Conservation (phyloP, 1,140 invertebrate genomes). For the Brevipalpus yothersi region DNA sequence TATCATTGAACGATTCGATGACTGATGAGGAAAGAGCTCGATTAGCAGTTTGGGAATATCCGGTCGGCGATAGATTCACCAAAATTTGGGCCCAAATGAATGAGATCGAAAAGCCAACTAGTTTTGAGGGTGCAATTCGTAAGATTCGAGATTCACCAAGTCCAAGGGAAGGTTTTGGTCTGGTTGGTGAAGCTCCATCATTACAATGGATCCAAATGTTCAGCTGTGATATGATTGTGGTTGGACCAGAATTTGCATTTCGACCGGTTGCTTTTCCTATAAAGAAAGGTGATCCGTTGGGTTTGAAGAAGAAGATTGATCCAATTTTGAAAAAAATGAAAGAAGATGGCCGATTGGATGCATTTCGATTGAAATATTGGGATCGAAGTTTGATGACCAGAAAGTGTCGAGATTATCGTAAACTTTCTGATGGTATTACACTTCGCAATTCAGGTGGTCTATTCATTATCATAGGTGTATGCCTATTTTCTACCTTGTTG, state of each 20-base stretch:
- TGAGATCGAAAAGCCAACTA: slow-evolving; percentile 46
- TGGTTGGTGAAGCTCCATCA: slow-evolving; percentile 1
- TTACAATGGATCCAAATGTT: slow-evolving; percentile 59
- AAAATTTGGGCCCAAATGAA: slow-evolving; percentile 96
- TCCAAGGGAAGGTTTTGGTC: background rate
- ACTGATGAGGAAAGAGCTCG: slow-evolving; percentile 66
- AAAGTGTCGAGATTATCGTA: background rate
- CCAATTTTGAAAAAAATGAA: background rate
- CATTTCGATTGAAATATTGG: slow-evolving; percentile 87
- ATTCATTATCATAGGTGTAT: slow-evolving; percentile 83
- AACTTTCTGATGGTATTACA: slow-evolving; percentile 41
- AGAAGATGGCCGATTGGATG: slow-evolving; percentile 74
- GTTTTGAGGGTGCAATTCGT: background rate
- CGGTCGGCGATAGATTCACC: slow-evolving; percentile 88
- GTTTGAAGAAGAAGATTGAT: slow-evolving; percentile 45
- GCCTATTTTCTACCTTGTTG: slow-evolving; percentile 63
- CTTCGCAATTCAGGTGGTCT: slow-evolving; percentile 90
- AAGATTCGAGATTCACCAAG: background rate
- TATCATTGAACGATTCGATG: slow-evolving; percentile 78
- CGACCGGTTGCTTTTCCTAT: slow-evolving; percentile 90
- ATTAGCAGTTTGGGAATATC: slow-evolving; percentile 92
- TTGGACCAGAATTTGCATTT: slow-evolving; percentile 79
- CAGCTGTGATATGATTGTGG: slow-evolving; percentile 65
- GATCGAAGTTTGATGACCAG: slow-evolving; percentile 42
- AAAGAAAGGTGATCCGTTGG: slow-evolving; percentile 49